A percentile compares a stretch with the other conserved stretches of the same genome.
phyloP scores from a whole-genome alignment of 2,888 invertebrate genomes.

The Celastrina argiolus region DNA sequence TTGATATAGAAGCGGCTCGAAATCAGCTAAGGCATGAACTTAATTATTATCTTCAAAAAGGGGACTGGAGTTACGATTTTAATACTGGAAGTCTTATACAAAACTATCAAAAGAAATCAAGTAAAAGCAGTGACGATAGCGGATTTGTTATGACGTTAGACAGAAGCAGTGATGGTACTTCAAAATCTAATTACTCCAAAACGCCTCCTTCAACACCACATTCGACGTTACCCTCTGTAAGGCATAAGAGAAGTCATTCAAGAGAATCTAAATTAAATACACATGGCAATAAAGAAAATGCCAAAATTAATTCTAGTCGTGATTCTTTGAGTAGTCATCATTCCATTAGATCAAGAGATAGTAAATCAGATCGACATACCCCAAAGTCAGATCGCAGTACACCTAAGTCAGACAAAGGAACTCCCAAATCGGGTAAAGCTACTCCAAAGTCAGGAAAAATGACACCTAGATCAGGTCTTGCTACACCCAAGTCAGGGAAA shows the following conservation, averaged over 20 bases:
- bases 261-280: slow-evolving; percentile 68
- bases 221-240: slow-evolving; percentile 66
- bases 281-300: slow-evolving; percentile 59
- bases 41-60: slow-evolving; percentile 71
- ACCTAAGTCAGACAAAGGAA: slow-evolving; percentile 66
- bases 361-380: slow-evolving; percentile 69
- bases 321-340: slow-evolving; percentile 74
- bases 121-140: slow-evolving; percentile 73
- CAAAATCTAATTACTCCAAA: slow-evolving; percentile 70
- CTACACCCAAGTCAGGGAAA: slow-evolving; percentile 67
- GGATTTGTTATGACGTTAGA: slow-evolving; percentile 74
- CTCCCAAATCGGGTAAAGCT: slow-evolving; percentile 64
- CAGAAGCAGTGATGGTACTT: slow-evolving; percentile 71
- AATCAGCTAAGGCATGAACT: slow-evolving; percentile 70
- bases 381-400: slow-evolving; percentile 71
- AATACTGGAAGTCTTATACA: slow-evolving; percentile 71
- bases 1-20: slow-evolving; percentile 67
- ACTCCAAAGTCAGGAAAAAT: slow-evolving; percentile 67
- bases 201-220: slow-evolving; percentile 72
- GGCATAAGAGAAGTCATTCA: slow-evolving; percentile 70
- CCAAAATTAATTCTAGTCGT: slow-evolving; percentile 68
- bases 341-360: slow-evolving; percentile 69
- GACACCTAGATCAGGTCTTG: slow-evolving; percentile 66
- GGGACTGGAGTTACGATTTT: slow-evolving; percentile 73
- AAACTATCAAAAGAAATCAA: slow-evolving; percentile 73